phyloP scores from a whole-genome alignment of 2,888 invertebrate genomes.

The Xestia c-nigrum region DNA sequence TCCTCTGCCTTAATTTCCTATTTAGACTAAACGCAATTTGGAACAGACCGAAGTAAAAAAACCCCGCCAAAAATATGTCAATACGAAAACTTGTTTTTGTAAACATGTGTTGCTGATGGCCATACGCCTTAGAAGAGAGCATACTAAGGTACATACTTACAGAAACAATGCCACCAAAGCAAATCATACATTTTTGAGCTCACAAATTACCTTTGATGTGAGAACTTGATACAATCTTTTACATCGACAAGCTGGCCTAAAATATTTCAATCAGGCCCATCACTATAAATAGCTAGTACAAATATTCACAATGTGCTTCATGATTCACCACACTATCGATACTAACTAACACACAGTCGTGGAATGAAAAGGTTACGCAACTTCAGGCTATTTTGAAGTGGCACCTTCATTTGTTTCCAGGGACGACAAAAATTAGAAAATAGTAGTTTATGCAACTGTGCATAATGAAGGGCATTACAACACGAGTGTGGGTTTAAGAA shows the following conservation, averaged over 20 bases:
- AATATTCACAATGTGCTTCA: not conserved
- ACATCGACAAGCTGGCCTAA: not conserved
- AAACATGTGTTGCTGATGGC: too few species aligned
- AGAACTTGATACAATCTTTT: not conserved
- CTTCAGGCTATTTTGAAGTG: not conserved
- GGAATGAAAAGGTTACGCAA: conserved; percentile 15
- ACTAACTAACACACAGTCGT: not conserved
- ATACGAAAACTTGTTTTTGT: too few species aligned
- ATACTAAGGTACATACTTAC: not conserved
- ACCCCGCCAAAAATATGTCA: too few species aligned
- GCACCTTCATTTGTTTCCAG: not conserved
- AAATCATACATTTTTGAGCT: not conserved
- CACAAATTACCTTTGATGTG: not conserved
- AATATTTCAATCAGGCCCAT: not conserved
- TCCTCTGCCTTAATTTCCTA: too few species aligned
- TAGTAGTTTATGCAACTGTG: too few species aligned
- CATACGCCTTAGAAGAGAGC: too few species aligned
- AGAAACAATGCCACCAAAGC: not conserved
- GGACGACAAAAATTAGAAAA: not conserved
- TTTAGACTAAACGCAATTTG: too few species aligned
- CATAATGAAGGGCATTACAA: too few species aligned
- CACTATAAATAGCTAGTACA: not conserved
- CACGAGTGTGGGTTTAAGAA: too few species aligned
- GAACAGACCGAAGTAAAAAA: too few species aligned
- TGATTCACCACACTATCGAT: not conserved